Conservation (phyloP, 2,888 invertebrate species). For the Julus scandinavius region DNA sequence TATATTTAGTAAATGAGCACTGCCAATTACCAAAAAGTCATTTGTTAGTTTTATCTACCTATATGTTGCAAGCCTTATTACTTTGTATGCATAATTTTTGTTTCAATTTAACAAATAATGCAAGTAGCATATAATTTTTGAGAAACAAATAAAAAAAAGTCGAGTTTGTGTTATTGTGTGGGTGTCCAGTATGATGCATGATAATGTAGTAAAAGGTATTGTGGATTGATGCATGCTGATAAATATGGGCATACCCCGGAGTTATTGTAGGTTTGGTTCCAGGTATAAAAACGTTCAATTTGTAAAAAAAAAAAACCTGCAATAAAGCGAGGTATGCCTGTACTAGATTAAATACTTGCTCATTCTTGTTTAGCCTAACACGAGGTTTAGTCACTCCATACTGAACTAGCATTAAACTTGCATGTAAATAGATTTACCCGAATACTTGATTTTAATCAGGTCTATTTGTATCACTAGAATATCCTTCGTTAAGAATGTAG, state of each 20-base stretch:
- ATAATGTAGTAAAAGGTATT: not conserved
- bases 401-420: not conserved
- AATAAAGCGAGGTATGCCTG: no score
- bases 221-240: constrained; percentile 8
- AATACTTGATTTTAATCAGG: not conserved
- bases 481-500: not conserved
- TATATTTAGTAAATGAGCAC: constrained; percentile 28
- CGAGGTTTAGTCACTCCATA: not conserved
- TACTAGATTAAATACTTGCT: constrained; percentile 5
- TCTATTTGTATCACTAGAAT: not conserved
- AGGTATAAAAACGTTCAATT: no score
- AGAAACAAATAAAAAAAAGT: not conserved
- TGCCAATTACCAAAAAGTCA: constrained; percentile 28
- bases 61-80: constrained; percentile 6
- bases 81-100: not conserved
- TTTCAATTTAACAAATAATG: not conserved
- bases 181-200: not conserved
- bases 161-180: not conserved
- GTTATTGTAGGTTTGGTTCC: no score
- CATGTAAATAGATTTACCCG: not conserved
- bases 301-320: no score
- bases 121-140: not conserved
- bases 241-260: not conserved
- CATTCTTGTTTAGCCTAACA: not conserved
- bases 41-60: not conserved